Evolutionary conservation across 1,140 invertebrate genomes (phyloP).

Genomic region (Ips nitidus): DNA sequence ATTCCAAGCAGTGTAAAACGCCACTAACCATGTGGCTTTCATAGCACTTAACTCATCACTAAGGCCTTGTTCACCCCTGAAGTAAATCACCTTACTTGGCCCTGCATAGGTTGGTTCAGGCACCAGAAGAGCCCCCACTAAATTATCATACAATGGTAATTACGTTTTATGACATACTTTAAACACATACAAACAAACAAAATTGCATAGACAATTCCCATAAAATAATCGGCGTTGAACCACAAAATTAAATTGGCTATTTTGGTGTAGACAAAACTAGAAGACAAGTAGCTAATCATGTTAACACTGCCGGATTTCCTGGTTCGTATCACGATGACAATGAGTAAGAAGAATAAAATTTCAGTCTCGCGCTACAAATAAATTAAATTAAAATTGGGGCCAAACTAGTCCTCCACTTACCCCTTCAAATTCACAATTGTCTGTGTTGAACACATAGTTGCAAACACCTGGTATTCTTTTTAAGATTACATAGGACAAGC

Average conservation of each 20-base stretch:
- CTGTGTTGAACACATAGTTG: constrained; percentile 66
- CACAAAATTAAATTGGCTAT: constrained; percentile 89
- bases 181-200: constrained; percentile 71
- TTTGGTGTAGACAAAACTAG: constrained; percentile 94
- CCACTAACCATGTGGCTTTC: constrained; percentile 83
- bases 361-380: constrained; percentile 77
- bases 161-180: not conserved
- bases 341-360: constrained; percentile 91
- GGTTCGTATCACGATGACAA: constrained; percentile 90
- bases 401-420: constrained; percentile 54
- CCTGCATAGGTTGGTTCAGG: constrained; percentile 91
- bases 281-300: constrained; percentile 86
- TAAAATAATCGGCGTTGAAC: constrained; percentile 85
- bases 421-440: constrained; percentile 79
- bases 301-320: constrained; percentile 86
- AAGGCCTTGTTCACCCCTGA: constrained; percentile 67
- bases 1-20: constrained; percentile 97
- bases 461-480: constrained; percentile 75
- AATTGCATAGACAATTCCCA: constrained; percentile 80
- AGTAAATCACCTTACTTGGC: constrained; percentile 88
- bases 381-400: constrained; percentile 25
- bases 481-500: constrained; percentile 75
- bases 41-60: constrained; percentile 79
- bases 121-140: constrained; percentile 79
- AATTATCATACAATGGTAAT: constrained; percentile 31